Evolutionary conservation across 2,888 invertebrate genomes (phyloP).

Genomic region (Chrysomela aeneicollis): DNA sequence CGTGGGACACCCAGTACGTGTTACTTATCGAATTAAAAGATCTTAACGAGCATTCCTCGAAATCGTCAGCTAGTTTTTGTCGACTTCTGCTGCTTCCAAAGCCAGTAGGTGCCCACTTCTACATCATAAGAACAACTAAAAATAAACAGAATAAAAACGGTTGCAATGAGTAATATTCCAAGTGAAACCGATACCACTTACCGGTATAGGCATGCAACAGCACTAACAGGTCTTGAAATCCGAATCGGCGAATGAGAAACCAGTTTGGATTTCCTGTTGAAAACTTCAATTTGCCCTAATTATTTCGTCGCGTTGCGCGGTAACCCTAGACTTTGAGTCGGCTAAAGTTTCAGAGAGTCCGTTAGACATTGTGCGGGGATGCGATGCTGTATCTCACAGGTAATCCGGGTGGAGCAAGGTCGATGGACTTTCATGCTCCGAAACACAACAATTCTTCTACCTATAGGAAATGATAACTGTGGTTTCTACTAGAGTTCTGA

Average conservation of each 20-base stretch:
- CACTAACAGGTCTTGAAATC: slow-evolving; percentile 42
- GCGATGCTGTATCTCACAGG: no score
- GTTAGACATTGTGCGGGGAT: not conserved
- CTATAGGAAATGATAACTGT: no score
- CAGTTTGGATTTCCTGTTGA: slow-evolving; percentile 47
- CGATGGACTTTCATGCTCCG: no score
- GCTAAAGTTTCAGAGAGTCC: not conserved
- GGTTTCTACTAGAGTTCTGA: no score
- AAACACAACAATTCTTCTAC: no score
- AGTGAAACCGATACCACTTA: slow-evolving; percentile 43
- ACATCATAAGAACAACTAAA: slow-evolving; percentile 29
- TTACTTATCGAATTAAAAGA: no score
- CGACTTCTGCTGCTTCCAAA: not conserved
- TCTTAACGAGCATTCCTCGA: no score
- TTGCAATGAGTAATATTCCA: slow-evolving; percentile 23
- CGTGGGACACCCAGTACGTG: no score
- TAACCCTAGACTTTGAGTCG: slow-evolving; percentile 36
- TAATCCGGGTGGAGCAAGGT: no score
- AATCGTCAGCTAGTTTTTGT: no score
- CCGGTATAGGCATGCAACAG: slow-evolving; percentile 29
- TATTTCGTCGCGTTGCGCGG: slow-evolving; percentile 38
- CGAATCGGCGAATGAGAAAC: slow-evolving; percentile 45
- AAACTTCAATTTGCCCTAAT: slow-evolving; percentile 46
- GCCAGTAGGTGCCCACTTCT: slow-evolving; percentile 25
- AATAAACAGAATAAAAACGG: slow-evolving; percentile 25